phyloP scores from a whole-genome alignment of 2,888 invertebrate genomes.

The Drosophila neutralis region DNA sequence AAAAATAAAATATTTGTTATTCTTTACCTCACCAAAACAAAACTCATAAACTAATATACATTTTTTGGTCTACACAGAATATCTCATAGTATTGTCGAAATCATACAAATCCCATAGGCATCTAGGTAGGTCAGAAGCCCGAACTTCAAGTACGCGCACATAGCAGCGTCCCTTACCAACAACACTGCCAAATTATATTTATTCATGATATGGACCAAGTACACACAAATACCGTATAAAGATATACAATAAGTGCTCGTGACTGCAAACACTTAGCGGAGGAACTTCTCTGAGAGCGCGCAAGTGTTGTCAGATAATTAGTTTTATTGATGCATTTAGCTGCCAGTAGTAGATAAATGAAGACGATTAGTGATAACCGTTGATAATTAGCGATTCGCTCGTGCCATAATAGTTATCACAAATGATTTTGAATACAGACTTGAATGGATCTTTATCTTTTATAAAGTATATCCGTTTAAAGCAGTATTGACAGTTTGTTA shows the following conservation, averaged over 20 bases:
- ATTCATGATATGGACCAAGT: conserved; percentile 17
- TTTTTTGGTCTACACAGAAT: not conserved
- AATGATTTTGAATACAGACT: conserved; percentile 9
- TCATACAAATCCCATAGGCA: not conserved
- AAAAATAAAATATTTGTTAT: not conserved
- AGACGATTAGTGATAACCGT: conserved; percentile 51
- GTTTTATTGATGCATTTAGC: conserved; percentile 72
- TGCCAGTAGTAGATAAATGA: conserved; percentile 62
- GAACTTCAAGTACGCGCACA: conserved; percentile 1
- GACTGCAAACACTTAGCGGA: conserved; percentile 13
- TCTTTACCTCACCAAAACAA: not conserved
- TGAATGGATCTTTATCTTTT: not conserved
- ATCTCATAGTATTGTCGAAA: conserved; percentile 4
- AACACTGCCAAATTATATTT: conserved; percentile 10
- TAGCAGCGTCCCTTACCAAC: conserved; percentile 13
- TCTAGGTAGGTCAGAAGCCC: not conserved
- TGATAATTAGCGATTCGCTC: conserved; percentile 17
- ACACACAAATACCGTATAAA: not conserved
- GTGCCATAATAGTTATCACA: conserved; percentile 23
- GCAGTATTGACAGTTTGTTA: not conserved
- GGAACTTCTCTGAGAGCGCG: conserved; percentile 9
- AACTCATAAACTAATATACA: not conserved
- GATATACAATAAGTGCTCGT: conserved; percentile 25
- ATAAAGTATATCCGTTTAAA: not conserved
- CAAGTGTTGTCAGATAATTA: conserved; percentile 53